These are phyloP conservation scores for Scotopteryx bipunctaria DNA, from an alignment of 2,888 invertebrate species.

Conservation along the genomic window DNA sequence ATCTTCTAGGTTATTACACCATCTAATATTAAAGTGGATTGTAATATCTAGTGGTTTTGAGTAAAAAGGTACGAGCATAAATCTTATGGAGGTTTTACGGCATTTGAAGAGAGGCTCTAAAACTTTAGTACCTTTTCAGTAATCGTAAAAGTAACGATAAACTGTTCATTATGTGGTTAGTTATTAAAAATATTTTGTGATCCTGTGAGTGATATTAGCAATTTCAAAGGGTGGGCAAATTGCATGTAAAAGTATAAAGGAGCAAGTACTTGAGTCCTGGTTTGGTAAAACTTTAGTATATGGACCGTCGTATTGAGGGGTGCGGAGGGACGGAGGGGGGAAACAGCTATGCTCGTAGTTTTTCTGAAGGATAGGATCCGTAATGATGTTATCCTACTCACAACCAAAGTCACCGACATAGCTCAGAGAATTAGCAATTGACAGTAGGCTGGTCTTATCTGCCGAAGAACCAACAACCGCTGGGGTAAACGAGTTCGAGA, in stretches of 20 bases:
- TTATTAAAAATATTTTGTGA: slow-evolving; percentile 34
- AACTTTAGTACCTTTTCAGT: slow-evolving; percentile 52
- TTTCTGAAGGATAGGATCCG: no score
- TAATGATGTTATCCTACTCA: no score
- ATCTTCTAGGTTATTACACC: slow-evolving; percentile 20
- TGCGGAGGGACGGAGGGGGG: no score
- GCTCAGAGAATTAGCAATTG: no score
- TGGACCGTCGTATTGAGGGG: no score
- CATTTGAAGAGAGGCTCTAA: slow-evolving; percentile 51
- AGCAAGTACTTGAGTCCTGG: neutral
- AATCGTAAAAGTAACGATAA: slow-evolving; percentile 52
- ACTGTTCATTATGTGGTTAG: slow-evolving; percentile 43
- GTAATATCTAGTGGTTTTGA: slow-evolving; percentile 50
- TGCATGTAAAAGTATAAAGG: neutral
- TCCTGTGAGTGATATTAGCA: slow-evolving; percentile 25
- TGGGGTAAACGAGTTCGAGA: no score
- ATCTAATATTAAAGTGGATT: slow-evolving; percentile 52
- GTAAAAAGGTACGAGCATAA: slow-evolving; percentile 56
- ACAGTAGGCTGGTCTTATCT: no score
- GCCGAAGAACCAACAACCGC: no score
- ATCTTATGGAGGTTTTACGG: slow-evolving; percentile 50
- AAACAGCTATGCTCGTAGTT: no score
- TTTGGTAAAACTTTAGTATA: no score
- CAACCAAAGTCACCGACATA: no score
- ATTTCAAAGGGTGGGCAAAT: slow-evolving; percentile 16